Base-by-base conservation (phyloP, 2,113 vertebrate genomes). In the Tachycineta bicolor region DNA sequence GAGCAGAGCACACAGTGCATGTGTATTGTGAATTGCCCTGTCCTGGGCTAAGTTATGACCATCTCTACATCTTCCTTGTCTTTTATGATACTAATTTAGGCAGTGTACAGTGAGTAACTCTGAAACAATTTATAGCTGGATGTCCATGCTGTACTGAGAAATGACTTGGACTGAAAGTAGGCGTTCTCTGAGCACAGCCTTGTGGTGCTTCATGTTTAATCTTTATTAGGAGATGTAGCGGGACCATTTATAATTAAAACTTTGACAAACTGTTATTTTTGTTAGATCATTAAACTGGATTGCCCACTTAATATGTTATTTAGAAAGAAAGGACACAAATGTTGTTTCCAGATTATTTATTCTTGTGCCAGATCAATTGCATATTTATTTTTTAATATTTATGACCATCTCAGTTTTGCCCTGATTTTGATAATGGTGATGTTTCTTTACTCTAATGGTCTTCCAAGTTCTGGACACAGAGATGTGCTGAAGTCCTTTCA, bases 41-140 rank as follows among this genome's bases (percentile, higher is more conserved):
- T 89, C 46, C 49, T 52, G 14, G 17, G 24, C 67, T 62, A 33
- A 64, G 47, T 89, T 70, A 29, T 19, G n/a, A 21, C 70, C 53
- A 50, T 76, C 89, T 86, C 78, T 84, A 55, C 65, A 52, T 87
- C 85, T 94, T 89, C 41, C 47, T 28, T 23, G 80, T 86, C 64
- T 97, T 97, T 91, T 93, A 75, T 33, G 31, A 82, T 41, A 37
- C 79, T 90, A 80, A 97, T 96, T 97, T 94, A 83, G 91, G 50
- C 78, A 87, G 53, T n/a, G 39, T 78, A 64, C 75, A 73, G 58
- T 92, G 83, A 93, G 81, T 46, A 50, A 87, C 77, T 91, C 49
- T 87, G 59, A 79, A 95, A 73, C 71, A 60, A 56, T 94, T 79
- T 53, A 31, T 77, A 75, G 59, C 91, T 93, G 87, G 71, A 76